Evolutionary conservation across 2,888 invertebrate species (phyloP), one percentile per base, ranked within the genome.

Genomic region (Antheraea yamamai): DNA sequence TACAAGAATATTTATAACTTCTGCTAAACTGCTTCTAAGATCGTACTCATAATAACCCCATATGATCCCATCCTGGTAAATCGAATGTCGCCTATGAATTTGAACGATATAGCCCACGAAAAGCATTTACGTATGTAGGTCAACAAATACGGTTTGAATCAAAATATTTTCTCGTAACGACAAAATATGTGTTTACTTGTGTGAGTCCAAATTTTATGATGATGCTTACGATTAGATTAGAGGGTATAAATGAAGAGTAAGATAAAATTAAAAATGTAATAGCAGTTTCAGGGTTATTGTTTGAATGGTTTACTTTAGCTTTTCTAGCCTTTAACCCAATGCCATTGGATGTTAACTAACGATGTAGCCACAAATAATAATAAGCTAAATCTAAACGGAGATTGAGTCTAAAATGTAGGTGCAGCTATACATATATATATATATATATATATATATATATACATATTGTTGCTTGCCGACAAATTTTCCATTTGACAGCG

Each of bases 11-110:
- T n/a, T 3, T 23, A 23, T 66, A 66, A 66, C 16, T 16, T 16
- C 4, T 30, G 23, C 26, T 30, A 66, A 30, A 30, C 64, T 39
- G n/a, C 39, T 30, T 14, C 39, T 70, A 70, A 20, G n/a, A n/a
- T n/a, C 39, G 12, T n/a, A 70, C 20, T 12, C 20, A 39, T 70
- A 70, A 70, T 70, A 70, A n/a, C 8, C 70, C 35, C 39, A 70
- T 70, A 70, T 39, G 70, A 70, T 39, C n/a, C 23, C 39, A n/a
- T n/a, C 70, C 30, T 26, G 64, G 64, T 26, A 39, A 70, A 70
- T 70, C 70, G 70, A 70, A 70, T 70, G 39, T 70, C 39, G 39
- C n/a, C 70, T 12, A 70, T 70, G 39, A 70, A 70, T 39, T 70
- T 70, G n/a, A 35, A 70, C n/a, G 39, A 39, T 39, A 70, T 39